Evolutionary conservation across 2,797 vertebrate species (phyloP).

Genomic region (Todus mexicanus): DNA sequence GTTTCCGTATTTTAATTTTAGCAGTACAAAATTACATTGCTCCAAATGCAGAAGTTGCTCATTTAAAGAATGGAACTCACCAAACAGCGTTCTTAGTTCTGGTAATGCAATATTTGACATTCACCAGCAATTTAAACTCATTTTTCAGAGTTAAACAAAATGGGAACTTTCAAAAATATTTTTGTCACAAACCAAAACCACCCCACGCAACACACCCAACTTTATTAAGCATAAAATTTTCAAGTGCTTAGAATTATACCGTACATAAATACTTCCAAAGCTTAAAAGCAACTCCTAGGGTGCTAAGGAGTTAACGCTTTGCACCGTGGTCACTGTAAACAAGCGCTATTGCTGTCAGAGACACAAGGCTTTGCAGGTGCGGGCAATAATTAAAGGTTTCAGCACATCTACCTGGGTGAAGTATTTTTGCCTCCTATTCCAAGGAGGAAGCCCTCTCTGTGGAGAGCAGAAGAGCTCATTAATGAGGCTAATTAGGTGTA

Average conservation of each 20-base stretch:
- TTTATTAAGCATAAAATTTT: background rate
- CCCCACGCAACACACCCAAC: background rate
- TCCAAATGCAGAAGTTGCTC: background rate
- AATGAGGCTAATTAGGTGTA: slow-evolving; percentile 97
- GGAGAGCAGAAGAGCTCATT: slow-evolving; percentile 85
- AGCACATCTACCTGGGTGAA: slow-evolving; percentile 84
- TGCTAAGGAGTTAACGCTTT: slow-evolving; percentile 66
- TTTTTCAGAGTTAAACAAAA: background rate
- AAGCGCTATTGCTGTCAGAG: slow-evolving; percentile 68
- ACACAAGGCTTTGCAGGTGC: slow-evolving; percentile 78
- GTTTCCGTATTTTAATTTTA: background rate
- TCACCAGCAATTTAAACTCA: background rate
- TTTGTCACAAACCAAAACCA: background rate
- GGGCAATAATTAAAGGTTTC: slow-evolving; percentile 83
- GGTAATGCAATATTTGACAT: background rate
- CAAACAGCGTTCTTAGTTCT: background rate
- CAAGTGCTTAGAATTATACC: background rate
- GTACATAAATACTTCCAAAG: background rate
- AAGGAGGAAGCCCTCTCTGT: slow-evolving; percentile 79
- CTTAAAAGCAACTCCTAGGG: background rate
- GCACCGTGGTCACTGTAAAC: slow-evolving; percentile 63
- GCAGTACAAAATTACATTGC: background rate
- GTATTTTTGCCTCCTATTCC: slow-evolving; percentile 86
- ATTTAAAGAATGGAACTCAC: background rate
- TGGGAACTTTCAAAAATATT: background rate